Evolutionary conservation across 1,140 invertebrate species (phyloP), one percentile per base, ranked within the genome.

Genomic region (Drosophila lowei): DNA sequence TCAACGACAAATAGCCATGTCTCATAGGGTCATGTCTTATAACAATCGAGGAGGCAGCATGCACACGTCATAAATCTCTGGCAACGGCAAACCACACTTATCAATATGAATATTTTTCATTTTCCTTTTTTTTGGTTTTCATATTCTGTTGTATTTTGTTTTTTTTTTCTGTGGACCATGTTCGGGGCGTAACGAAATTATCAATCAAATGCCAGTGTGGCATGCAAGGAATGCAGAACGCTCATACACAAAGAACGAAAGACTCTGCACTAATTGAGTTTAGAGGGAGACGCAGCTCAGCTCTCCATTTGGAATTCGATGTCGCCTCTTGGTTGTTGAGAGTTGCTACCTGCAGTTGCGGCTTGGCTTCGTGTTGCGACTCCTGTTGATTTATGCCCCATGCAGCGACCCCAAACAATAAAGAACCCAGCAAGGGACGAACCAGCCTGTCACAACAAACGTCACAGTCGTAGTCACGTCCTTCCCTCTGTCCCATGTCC

Each of bases 171-270:
- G 57, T 56, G 68, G 47, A 44, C 57, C 76, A 73, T 85, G 64
- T 85, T 74, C 54, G 68, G 80, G 81, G 81, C 81, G 77, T 85
- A 85, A 86, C 81, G 73, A 85, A 86, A 85, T 86, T 85, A 85
- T 85, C 81, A 85, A 85, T 85, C 81, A 85, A 85, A 85, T 85
- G 81, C 81, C 81, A 85, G 77, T 72, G 72, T 77, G 81, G 81
- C 77, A 85, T 80, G 64, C 68, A 77, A 81, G 74, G 81, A 85
- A 85, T 86, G 81, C 81, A 77, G 67, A 52, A 53, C 70, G 56
- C 61, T 49, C 60, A 47, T 65, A 60, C 73, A 59, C 77, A 77
- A 54, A 64, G 47, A 58, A 15, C 60, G 42, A 59, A 68, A 56
- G 47, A 59, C 70, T 72, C 60, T 72, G 60, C 60, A 84, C 81